phyloP scores from a whole-genome alignment of 2,888 invertebrate genomes.

The Tuberolachnus salignus region DNA sequence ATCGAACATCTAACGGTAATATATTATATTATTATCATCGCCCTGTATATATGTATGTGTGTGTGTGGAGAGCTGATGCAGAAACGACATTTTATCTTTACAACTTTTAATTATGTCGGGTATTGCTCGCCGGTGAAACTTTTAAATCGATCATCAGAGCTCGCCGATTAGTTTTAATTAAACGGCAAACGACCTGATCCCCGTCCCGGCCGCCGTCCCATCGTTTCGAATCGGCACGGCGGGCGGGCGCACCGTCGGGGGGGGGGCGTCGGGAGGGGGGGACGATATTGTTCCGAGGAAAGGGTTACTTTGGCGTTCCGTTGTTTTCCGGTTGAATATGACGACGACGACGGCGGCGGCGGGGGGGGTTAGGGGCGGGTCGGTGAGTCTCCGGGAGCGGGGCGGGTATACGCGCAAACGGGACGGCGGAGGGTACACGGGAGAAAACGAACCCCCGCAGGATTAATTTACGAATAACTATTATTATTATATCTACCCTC shows the following conservation, averaged over 20 bases:
- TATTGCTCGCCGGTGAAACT: conserved; percentile 37
- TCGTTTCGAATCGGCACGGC: conserved; percentile 11
- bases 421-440: neutral
- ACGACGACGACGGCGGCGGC: neutral
- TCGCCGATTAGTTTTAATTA: conserved; percentile 56
- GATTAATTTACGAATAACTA: conserved; percentile 55
- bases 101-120: conserved; percentile 56
- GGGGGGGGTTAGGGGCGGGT: too few species aligned
- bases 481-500: conserved; percentile 39
- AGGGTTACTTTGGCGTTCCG: conserved; percentile 54
- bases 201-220: neutral
- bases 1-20: too few species aligned
- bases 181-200: conserved; percentile 52
- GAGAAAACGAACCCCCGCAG: conserved; percentile 37
- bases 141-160: conserved; percentile 55
- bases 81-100: conserved; percentile 52
- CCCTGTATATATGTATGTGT: conserved; percentile 17
- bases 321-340: conserved; percentile 49
- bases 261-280: neutral
- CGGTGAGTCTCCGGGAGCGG: too few species aligned
- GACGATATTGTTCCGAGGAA: conserved; percentile 47
- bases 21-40: neutral
- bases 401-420: too few species aligned
- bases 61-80: neutral
- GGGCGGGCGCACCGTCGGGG: neutral